Evolutionary conservation across 2,888 invertebrate species (phyloP), one percentile per base, ranked within the genome.

Genomic region (Heterodera filipjevi): DNA sequence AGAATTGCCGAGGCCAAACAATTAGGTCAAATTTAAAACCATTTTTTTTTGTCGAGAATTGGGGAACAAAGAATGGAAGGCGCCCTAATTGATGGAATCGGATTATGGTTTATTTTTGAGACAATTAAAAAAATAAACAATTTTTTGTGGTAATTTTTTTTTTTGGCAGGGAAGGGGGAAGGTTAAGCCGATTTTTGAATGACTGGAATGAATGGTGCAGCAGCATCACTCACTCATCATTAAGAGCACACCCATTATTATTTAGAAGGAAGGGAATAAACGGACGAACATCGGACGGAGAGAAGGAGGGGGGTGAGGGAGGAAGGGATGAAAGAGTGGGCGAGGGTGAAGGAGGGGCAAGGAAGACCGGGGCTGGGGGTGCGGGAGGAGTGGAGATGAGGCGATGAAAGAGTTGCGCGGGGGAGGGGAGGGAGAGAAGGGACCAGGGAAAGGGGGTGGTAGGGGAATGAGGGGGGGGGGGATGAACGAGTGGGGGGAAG

Each of bases 101-200:
- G 59, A 59, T 59, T 59, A 16, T 0, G 27, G 59, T 27, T 59
- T 27, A 59, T 59, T 59, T 49, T 10, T 14, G n/a, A n/a, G 59
- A 59, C 59, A 49, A 14, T 8, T 8, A 22, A n/a, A 27, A 27
- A n/a, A 59, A 59, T n/a, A 59, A 59, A 59, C 59, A 59, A 22
- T 59, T 59, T 59, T 59, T n/a, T n/a, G 27, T 19, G 3, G 59
- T 27, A 59, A 59, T 27, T 59, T 59, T n/a, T n/a, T n/a, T n/a
- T n/a, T n/a, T n/a, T n/a, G n/a, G n/a, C n/a, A 14, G 49, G 16
- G 59, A n/a, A 27, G 27, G 59, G 46, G 16, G 59, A n/a, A 27
- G 27, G 59, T n/a, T 59, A 59, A 59, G 59, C 59, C 22, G 59
- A 59, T 59, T 59, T 59, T 59, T n/a, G 59, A 22, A 59, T 27